A percentile compares a stretch with the other conserved stretches of the same genome.
phyloP scores from a whole-genome alignment of 1,140 invertebrate genomes.

The Megathymus violae region DNA sequence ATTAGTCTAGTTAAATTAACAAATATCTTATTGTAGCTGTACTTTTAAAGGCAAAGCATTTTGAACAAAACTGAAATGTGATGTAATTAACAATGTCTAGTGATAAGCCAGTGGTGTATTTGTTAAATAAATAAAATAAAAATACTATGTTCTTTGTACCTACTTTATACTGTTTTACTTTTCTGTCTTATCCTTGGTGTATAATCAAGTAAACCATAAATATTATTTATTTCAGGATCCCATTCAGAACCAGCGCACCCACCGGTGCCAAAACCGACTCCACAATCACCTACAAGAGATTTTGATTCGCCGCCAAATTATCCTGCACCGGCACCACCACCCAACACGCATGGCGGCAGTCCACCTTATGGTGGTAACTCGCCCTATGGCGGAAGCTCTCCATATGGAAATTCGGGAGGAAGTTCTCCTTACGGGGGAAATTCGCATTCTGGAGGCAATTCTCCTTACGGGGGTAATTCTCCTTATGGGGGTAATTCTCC shows the following conservation, averaged over 20 bases:
- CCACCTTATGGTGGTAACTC: constrained; percentile 49
- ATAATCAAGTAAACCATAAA: no score
- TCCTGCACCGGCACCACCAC: constrained; percentile 69
- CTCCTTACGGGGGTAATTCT: constrained; percentile 47
- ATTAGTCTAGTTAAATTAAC: no score
- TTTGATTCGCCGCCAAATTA: constrained; percentile 70
- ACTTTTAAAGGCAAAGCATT: no score
- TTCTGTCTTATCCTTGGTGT: no score
- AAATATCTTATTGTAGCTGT: no score
- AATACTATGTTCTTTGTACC: no score
- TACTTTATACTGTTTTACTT: no score
- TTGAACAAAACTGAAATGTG: no score
- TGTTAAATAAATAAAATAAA: no score
- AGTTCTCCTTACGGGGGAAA: constrained; percentile 48
- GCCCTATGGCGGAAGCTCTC: constrained; percentile 49
- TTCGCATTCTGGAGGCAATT: constrained; percentile 45
- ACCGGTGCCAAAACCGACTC: constrained; percentile 61
- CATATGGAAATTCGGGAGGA: constrained; percentile 54
- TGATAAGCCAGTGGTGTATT: no score
- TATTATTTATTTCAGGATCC: no score
- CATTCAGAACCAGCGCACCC: constrained; percentile 69
- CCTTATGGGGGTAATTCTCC: constrained; percentile 53
- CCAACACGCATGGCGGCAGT: constrained; percentile 39
- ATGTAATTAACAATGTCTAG: no score
- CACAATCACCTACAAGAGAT: constrained; percentile 54